Percentiles rank a stretch among this genome's conserved stretches.
phyloP scores from a whole-genome alignment of 2,797 vertebrate genomes.

The Myoxocephalus aenaeus region DNA sequence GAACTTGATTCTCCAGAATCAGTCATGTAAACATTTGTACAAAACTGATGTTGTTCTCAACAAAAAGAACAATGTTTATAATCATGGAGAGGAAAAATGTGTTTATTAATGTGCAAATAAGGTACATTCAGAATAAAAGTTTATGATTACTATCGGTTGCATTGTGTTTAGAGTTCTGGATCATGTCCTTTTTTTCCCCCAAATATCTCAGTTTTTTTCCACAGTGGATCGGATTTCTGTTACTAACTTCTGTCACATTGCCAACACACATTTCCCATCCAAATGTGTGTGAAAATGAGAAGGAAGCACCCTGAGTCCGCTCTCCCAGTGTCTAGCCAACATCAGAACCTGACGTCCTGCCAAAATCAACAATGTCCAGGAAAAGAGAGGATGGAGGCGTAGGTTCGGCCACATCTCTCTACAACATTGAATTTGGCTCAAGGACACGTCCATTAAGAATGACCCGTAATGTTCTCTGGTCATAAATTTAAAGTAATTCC shows the following conservation, averaged over 20 bases:
- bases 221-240: constrained; percentile 58
- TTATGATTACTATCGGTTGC: constrained; percentile 86
- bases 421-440: constrained; percentile 56
- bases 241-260: constrained; percentile 64
- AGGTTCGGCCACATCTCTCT: constrained; percentile 59
- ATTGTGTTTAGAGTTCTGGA: constrained; percentile 55
- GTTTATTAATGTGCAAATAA: constrained; percentile 93
- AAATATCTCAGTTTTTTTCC: constrained; percentile 28
- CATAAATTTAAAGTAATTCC: constrained; percentile 68
- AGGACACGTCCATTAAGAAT: constrained; percentile 61
- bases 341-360: constrained; percentile 60
- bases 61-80: constrained; percentile 85
- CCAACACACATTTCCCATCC: constrained; percentile 73
- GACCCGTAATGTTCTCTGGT: constrained; percentile 58
- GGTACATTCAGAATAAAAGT: constrained; percentile 97
- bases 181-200: constrained; percentile 43
- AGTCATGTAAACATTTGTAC: constrained; percentile 92
- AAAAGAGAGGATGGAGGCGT: constrained; percentile 52
- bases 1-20: constrained; percentile 87
- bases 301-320: constrained; percentile 70
- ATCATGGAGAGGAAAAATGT: constrained; percentile 81
- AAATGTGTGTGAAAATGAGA: constrained; percentile 71
- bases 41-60: constrained; percentile 84
- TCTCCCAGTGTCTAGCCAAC: constrained; percentile 68
- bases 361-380: constrained; percentile 76